A percentile compares a stretch with the other conserved stretches of the same genome.
phyloP scores from a whole-genome alignment of 2,797 vertebrate genomes.

The Helicolenus hilgendorfi region DNA sequence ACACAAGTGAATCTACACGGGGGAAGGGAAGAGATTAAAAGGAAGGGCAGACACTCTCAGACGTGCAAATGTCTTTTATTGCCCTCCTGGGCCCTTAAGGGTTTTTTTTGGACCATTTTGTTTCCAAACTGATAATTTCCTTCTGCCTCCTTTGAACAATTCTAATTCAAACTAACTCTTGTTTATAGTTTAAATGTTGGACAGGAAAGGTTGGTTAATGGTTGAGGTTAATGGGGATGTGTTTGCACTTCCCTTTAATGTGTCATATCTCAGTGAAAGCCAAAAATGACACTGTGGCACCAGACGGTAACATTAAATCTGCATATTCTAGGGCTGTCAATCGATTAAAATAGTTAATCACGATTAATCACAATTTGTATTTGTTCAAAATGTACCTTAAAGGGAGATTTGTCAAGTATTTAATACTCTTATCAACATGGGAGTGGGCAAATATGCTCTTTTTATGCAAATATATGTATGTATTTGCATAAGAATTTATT shows the following conservation, averaged over 20 bases:
- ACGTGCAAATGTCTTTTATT: conserved; percentile 77
- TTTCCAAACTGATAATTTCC: conserved; percentile 72
- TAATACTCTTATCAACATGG: no score
- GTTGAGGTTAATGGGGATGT: neutral
- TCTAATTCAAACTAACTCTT: conserved; percentile 21
- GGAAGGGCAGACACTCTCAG: conserved; percentile 61
- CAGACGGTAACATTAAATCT: neutral
- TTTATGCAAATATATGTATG: no score
- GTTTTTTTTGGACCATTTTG: conserved; percentile 69
- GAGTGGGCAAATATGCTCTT: no score
- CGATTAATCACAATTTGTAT: no score
- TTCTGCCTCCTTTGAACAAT: conserved; percentile 54
- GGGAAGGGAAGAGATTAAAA: conserved; percentile 51
- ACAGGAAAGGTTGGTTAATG: conserved; percentile 12
- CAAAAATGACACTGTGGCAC: conserved; percentile 27
- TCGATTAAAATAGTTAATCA: no score
- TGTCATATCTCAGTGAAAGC: conserved; percentile 15
- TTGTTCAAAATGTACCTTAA: no score
- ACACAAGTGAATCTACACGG: conserved; percentile 64
- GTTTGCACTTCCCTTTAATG: conserved; percentile 21
- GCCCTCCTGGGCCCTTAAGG: conserved; percentile 60
- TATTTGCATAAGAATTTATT: no score
- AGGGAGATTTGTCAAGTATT: no score
- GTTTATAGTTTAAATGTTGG: conserved; percentile 16
- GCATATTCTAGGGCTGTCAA: neutral